A percentile compares a stretch with the other conserved stretches of the same genome.
Evolutionary conservation across 2,888 invertebrate species (phyloP).

Genomic region (Trissonchulus latispiculum): DNA sequence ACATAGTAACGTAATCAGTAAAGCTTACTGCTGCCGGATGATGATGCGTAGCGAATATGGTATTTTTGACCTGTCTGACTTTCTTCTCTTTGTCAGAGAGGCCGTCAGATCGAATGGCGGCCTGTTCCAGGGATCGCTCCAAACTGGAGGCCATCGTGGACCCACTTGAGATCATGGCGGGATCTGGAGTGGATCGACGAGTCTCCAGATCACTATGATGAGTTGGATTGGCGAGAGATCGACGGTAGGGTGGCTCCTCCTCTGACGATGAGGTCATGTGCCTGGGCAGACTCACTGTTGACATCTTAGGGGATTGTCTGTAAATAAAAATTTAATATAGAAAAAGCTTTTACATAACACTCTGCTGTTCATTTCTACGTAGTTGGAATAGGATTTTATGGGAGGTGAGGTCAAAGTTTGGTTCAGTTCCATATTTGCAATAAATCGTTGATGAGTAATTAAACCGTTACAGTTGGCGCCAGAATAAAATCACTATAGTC

Average conservation of each 20-base stretch:
- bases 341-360: no score
- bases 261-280: conserved; percentile 12
- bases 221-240: conserved; percentile 7
- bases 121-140: conserved; percentile 24
- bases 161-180: conserved; percentile 20
- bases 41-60: conserved; percentile 33
- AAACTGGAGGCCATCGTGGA: conserved; percentile 24
- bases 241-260: conserved; percentile 21
- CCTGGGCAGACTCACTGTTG: no score
- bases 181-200: neutral
- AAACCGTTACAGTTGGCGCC: no score
- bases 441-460: no score
- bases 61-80: conserved; percentile 33
- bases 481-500: no score
- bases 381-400: no score
- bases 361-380: no score
- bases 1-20: no score
- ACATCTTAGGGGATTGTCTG: neutral
- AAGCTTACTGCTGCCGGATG: conserved; percentile 30
- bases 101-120: conserved; percentile 37
- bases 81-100: conserved; percentile 38
- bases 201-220: neutral
- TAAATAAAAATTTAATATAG: neutral
- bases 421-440: neutral
- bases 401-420: no score